Evolutionary conservation across 2,797 vertebrate species (phyloP).

Genomic region (Takifugu rubripes): DNA sequence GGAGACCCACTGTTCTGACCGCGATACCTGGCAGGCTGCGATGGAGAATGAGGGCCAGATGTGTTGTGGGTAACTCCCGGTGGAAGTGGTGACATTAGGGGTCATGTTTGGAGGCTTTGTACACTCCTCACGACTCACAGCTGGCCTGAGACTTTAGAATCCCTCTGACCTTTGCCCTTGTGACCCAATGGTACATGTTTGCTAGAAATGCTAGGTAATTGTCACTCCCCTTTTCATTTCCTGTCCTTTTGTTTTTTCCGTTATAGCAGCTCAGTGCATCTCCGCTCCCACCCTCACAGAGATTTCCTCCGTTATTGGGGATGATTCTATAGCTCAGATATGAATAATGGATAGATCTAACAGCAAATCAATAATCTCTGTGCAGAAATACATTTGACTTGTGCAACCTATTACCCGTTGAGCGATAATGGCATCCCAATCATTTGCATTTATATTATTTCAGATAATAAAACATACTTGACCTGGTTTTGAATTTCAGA

Average conservation of each 20-base stretch:
- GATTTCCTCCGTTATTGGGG: conserved; percentile 57
- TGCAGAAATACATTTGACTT: conserved; percentile 50
- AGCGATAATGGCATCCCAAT: conserved; percentile 46
- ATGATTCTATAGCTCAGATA: conserved; percentile 59
- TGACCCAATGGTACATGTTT: conserved; percentile 61
- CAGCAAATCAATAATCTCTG: conserved; percentile 68
- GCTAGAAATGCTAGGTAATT: conserved; percentile 69
- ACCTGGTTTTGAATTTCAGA: conserved; percentile 36
- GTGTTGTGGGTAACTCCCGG: conserved; percentile 69
- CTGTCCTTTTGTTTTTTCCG: conserved; percentile 61
- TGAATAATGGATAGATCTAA: conserved; percentile 69
- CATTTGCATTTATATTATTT: conserved; percentile 43
- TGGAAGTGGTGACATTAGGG: conserved; percentile 62
- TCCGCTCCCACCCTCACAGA: conserved; percentile 38
- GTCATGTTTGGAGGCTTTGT: conserved; percentile 63
- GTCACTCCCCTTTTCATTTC: conserved; percentile 70
- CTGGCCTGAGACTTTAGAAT: conserved; percentile 65
- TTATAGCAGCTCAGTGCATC: conserved; percentile 35
- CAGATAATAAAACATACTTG: conserved; percentile 45
- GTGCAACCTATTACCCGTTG: conserved; percentile 56
- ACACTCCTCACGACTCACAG: conserved; percentile 74
- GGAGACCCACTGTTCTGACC: conserved; percentile 62
- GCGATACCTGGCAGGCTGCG: conserved; percentile 59
- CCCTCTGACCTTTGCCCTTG: conserved; percentile 65
- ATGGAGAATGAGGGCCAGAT: conserved; percentile 75